Conservation (phyloP, 2,888 invertebrate genomes). For the Patella ulyssiponensis region DNA sequence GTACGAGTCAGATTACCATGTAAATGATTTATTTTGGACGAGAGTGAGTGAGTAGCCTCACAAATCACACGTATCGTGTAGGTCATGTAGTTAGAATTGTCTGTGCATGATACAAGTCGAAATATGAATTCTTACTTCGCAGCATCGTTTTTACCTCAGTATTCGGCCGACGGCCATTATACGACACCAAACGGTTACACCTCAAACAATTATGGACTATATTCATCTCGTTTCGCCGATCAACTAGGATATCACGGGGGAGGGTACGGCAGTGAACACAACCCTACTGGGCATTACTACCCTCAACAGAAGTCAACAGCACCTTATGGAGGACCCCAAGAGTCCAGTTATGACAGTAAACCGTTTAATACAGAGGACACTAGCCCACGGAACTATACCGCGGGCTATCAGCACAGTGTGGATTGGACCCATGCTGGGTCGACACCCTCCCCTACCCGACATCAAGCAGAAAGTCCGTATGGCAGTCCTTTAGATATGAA, state of each 20-base stretch:
- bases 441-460: slow-evolving; percentile 38
- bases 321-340: slow-evolving; percentile 24
- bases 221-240: slow-evolving; percentile 61
- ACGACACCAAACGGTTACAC: slow-evolving; percentile 58
- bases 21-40: slow-evolving; percentile 63
- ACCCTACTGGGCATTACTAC: slow-evolving; percentile 21
- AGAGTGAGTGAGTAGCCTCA: slow-evolving; percentile 60
- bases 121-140: slow-evolving; percentile 68
- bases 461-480: slow-evolving; percentile 50
- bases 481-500: slow-evolving; percentile 51
- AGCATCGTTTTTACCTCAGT: slow-evolving; percentile 64
- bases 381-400: slow-evolving; percentile 4
- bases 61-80: slow-evolving; percentile 64
- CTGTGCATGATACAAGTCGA: slow-evolving; percentile 55
- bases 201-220: slow-evolving; percentile 60
- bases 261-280: slow-evolving; percentile 19
- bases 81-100: slow-evolving; percentile 65
- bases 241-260: slow-evolving; percentile 47
- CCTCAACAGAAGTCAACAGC: slow-evolving; percentile 22
- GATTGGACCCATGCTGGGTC: slow-evolving; percentile 33
- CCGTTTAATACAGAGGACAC: slow-evolving; percentile 9
- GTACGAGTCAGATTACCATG: slow-evolving; percentile 54
- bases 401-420: slow-evolving; percentile 18
- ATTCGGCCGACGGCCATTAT: slow-evolving; percentile 63
- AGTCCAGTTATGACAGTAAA: slow-evolving; percentile 28